Conservation (phyloP, 2,888 invertebrate species). For the Rhodophaea formosa region DNA sequence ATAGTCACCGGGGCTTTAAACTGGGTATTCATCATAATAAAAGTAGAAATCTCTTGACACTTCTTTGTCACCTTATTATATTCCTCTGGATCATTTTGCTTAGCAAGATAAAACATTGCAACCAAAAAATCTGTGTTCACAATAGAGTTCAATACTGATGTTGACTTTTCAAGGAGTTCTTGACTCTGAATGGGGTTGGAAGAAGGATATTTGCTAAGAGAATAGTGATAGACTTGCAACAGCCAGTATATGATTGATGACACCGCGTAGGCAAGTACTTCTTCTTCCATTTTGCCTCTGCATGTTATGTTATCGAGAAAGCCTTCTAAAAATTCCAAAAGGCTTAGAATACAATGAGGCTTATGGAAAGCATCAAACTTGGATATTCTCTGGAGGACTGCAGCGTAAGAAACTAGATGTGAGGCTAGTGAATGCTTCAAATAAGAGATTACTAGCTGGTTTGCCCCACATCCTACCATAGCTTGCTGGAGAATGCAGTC, state of each 20-base stretch:
- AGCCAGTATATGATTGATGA: constrained; percentile 91
- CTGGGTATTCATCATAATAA: constrained; percentile 80
- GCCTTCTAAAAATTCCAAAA: constrained; percentile 92
- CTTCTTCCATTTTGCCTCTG: constrained; percentile 93
- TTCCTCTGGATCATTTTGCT: constrained; percentile 88
- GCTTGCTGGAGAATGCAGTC: constrained; percentile 97
- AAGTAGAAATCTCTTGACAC: constrained; percentile 86
- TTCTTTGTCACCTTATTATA: constrained; percentile 85
- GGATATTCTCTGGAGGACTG: constrained; percentile 92
- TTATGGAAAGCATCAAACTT: constrained; percentile 94
- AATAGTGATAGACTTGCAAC: constrained; percentile 85
- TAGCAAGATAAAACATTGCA: constrained; percentile 91
- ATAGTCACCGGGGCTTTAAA: constrained; percentile 80
- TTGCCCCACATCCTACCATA: constrained; percentile 95
- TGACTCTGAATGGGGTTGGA: constrained; percentile 76
- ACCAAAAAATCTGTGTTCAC: constrained; percentile 87
- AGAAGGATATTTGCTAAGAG: constrained; percentile 70
- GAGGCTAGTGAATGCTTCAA: constrained; percentile 95
- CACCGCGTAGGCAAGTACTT: constrained; percentile 90
- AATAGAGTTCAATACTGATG: constrained; percentile 84
- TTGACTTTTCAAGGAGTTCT: constrained; percentile 86
- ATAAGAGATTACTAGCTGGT: constrained; percentile 94
- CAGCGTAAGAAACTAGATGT: constrained; percentile 94
- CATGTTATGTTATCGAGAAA: constrained; percentile 83
- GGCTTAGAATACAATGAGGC: constrained; percentile 92